Evolutionary conservation across 2,797 vertebrate species (phyloP).

Genomic region (Sebastes hopkinsi): DNA sequence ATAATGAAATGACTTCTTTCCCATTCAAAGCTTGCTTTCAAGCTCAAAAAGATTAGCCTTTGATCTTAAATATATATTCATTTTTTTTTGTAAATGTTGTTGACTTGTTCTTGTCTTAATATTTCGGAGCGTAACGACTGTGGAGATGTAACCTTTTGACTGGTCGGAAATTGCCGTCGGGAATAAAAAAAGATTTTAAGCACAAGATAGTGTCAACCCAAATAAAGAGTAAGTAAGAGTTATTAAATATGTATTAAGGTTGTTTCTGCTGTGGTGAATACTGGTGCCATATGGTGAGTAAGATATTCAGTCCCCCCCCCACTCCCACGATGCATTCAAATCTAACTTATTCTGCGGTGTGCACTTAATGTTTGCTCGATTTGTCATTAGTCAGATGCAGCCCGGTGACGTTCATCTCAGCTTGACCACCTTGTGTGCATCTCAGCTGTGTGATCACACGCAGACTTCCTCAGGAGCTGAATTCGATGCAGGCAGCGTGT

Average conservation of each 20-base stretch:
- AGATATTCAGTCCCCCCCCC: neutral
- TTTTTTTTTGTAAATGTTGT: neutral
- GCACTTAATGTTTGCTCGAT: neutral
- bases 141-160: slow-evolving; percentile 12
- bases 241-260: slow-evolving; percentile 5
- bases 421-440: slow-evolving; percentile 53
- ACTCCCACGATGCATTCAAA: neutral
- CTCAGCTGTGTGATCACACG: slow-evolving; percentile 38
- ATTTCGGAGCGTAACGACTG: neutral
- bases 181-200: neutral
- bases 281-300: neutral
- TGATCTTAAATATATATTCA: slow-evolving; percentile 7
- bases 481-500: slow-evolving; percentile 54
- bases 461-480: slow-evolving; percentile 33
- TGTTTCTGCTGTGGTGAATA: neutral
- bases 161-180: neutral
- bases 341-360: neutral
- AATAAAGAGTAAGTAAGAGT: neutral
- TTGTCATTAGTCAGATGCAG: slow-evolving; percentile 25
- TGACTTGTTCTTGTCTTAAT: slow-evolving; percentile 5
- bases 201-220: neutral
- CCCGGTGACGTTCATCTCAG: neutral
- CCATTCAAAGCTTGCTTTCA: slow-evolving; percentile 14
- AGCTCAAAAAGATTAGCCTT: slow-evolving; percentile 24
- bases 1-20: slow-evolving; percentile 42